These are phyloP conservation scores for Poeciliopsis turneri DNA, from an alignment of 2,797 vertebrate genomes.

Conservation along the genomic window DNA sequence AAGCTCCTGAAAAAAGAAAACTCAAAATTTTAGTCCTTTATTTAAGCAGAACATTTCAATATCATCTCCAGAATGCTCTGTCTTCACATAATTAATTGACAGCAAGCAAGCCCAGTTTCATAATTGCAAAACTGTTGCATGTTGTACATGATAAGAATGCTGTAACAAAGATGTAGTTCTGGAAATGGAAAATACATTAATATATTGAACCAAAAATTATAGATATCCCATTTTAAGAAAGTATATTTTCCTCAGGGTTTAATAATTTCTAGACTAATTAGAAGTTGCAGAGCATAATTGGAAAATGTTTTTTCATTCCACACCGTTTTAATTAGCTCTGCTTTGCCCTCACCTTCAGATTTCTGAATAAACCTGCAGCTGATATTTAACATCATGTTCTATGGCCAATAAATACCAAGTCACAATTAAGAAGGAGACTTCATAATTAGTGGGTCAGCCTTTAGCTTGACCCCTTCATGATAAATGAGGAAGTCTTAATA, in stretches of 20 bases:
- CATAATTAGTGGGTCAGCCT: constrained; percentile 61
- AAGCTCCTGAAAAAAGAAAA: neutral
- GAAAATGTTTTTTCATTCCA: constrained; percentile 54
- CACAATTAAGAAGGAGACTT: constrained; percentile 36
- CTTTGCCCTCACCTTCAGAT: constrained; percentile 49
- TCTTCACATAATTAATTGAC: neutral
- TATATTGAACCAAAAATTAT: constrained; percentile 21
- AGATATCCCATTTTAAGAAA: constrained; percentile 21
- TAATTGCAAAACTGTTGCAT: neutral
- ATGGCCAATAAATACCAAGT: constrained; percentile 56
- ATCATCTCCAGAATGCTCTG: neutral
- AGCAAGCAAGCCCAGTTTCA: neutral
- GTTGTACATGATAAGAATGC: neutral
- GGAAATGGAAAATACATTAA: constrained; percentile 1
- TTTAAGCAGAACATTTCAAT: neutral
- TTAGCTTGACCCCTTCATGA: constrained; percentile 62
- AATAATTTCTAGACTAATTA: constrained; percentile 52
- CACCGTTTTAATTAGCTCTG: constrained; percentile 54
- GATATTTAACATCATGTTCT: constrained; percentile 40
- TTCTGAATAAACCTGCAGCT: constrained; percentile 42
- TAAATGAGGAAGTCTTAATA: constrained; percentile 43
- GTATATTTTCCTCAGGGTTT: constrained; percentile 37
- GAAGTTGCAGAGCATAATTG: constrained; percentile 51
- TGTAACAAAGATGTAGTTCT: constrained; percentile 6
- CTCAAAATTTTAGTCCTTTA: neutral